Percentiles rank a stretch among this genome's conserved stretches.
These are phyloP conservation scores for Dinothrombium tinctorium DNA, from an alignment of 1,140 invertebrate genomes.

Conservation along the genomic window DNA sequence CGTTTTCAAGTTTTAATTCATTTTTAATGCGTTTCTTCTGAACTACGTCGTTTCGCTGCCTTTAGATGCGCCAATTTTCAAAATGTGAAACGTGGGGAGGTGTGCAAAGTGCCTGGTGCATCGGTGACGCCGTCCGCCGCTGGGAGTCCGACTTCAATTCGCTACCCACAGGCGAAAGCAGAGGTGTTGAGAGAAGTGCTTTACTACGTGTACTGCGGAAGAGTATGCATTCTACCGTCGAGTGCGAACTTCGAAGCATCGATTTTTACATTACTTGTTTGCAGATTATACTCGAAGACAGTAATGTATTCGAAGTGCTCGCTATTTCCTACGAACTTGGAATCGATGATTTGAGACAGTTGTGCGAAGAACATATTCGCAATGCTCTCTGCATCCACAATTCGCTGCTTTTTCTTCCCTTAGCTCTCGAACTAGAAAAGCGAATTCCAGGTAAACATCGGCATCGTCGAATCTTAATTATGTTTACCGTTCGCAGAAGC, in stretches of 20 bases:
- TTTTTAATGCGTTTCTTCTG: too few species aligned
- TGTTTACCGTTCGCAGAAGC: slow-evolving; percentile 2
- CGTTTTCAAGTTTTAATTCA: too few species aligned
- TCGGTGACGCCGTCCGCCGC: slow-evolving; percentile 40
- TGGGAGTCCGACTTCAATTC: slow-evolving; percentile 34
- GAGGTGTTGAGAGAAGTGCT: slow-evolving; percentile 66
- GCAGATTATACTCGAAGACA: slow-evolving; percentile 59
- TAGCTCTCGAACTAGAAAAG: slow-evolving; percentile 63
- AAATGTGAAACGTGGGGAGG: slow-evolving; percentile 48
- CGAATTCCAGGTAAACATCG: slow-evolving; percentile 27
- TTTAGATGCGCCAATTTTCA: slow-evolving; percentile 61
- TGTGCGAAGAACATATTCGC: slow-evolving; percentile 66
- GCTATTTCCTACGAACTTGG: slow-evolving; percentile 61
- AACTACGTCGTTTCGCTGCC: too few species aligned
- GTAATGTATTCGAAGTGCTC: slow-evolving; percentile 66
- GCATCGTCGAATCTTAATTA: not conserved
- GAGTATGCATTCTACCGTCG: not conserved
- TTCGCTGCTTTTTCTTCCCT: slow-evolving; percentile 61
- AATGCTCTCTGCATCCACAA: slow-evolving; percentile 59
- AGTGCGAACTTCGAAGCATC: not conserved
- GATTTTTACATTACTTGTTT: not conserved
- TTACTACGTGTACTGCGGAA: slow-evolving; percentile 61
- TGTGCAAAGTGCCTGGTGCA: slow-evolving; percentile 47
- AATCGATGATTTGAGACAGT: slow-evolving; percentile 49
- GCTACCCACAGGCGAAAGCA: slow-evolving; percentile 50